Conservation (phyloP, 2,113 vertebrate species). For the Telmatochromis sp. region DNA sequence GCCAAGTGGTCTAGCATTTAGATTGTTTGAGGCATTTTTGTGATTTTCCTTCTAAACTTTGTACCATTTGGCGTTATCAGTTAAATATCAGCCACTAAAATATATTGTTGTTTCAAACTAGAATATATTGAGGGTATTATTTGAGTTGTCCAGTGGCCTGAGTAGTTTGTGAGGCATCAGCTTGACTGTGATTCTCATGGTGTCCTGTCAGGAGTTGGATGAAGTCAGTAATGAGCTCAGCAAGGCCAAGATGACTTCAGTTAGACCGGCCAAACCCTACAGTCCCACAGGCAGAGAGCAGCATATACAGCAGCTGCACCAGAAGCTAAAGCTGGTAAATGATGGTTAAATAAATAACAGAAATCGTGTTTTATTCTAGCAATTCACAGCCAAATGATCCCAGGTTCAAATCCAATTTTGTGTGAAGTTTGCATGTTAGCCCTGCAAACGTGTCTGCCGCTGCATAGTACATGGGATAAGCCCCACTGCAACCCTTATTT, state of each 20-base stretch:
- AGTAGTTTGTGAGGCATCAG: neutral
- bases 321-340: slow-evolving; percentile 79
- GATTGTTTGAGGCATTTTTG: neutral
- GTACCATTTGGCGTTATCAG: neutral
- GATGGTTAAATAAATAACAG: neutral
- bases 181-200: neutral
- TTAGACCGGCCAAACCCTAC: slow-evolving; percentile 68
- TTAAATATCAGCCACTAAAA: neutral
- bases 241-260: slow-evolving; percentile 76
- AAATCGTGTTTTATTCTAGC: neutral
- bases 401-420: neutral
- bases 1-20: neutral
- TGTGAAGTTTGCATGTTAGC: neutral
- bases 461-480: rapidly evolving
- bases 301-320: slow-evolving; percentile 77
- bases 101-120: neutral
- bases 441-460: rapidly evolving
- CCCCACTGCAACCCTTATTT: neutral
- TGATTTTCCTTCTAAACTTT: neutral
- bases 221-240: slow-evolving; percentile 78
- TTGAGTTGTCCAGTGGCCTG: neutral
- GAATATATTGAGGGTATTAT: neutral
- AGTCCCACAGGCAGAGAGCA: slow-evolving; percentile 72
- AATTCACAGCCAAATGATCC: neutral
- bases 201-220: slow-evolving; percentile 76